Evolutionary conservation across 2,113 vertebrate genomes (phyloP), one percentile per base, ranked within the genome.

Genomic region (Oenanthe melanoleuca): DNA sequence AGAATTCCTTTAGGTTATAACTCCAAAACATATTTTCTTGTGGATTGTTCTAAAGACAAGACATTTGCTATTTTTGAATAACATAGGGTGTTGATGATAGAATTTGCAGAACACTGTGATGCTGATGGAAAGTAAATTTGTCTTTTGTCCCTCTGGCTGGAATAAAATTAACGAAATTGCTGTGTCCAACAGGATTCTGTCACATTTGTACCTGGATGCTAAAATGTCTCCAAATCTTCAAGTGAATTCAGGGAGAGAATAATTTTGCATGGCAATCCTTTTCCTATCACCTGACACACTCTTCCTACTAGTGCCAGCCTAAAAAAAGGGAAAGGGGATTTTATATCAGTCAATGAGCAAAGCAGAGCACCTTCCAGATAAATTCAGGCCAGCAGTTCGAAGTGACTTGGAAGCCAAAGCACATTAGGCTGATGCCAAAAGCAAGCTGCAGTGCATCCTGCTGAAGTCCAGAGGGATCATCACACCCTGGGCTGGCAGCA

Each of bases 371-470:
- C 38, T 47, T 77, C 37, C 29, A 86, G 38, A 85, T 31, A 69
- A 85, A 65, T 17, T 29, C 66, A 88, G 65, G 4, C 17, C 26
- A 4, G 42, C 21, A 44, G n/a, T 47, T 56, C 56, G 44, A 53
- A 88, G 22, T 49, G 33, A 25, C 23, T 79, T 77, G 50, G 78
- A 78, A 94, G 42, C 3, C 55, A 77, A 64, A 65, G 9, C 4
- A 10, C 0, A 0, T 5, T 8, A 89, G 9, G 4, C 9, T 37
- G 61, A 56, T 4, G 6, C 4, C 74, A 73, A 65, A 91, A 59
- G 37, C 45, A 73, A 82, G 33, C 21, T 86, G 34, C 25, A 80
- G 31, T 53, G 61, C 50, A 84, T 75, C 65, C 63, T 86, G n/a
- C 49, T 74, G 65, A 80, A 66, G 42, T 78, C 47, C 53, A 66